phyloP scores from a whole-genome alignment of 2,113 vertebrate species.

The Sorex fumeus region DNA sequence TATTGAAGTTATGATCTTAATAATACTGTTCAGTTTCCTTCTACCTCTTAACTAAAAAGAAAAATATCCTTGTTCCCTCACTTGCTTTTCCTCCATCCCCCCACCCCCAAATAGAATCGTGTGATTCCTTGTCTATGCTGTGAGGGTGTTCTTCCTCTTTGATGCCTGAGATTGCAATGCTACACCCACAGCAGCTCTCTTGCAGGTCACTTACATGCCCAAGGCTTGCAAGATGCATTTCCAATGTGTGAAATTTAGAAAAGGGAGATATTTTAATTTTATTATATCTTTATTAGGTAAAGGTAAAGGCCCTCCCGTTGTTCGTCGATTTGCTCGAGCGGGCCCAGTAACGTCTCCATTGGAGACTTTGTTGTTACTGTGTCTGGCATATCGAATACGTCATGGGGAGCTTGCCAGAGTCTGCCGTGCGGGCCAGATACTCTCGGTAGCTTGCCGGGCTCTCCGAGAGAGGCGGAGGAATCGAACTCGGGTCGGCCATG shows the following conservation, averaged over 20 bases:
- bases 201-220: background rate
- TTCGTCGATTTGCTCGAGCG: too few relatives aligned
- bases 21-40: conserved; percentile 25
- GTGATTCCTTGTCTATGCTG: background rate
- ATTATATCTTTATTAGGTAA: too few relatives aligned
- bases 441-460: too few relatives aligned
- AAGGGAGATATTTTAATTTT: background rate
- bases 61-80: background rate
- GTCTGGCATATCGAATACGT: too few relatives aligned
- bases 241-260: background rate
- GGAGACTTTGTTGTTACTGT: too few relatives aligned
- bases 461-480: too few relatives aligned
- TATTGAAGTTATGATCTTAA: background rate
- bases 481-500: too few relatives aligned
- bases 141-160: background rate
- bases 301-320: too few relatives aligned
- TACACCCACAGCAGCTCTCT: background rate
- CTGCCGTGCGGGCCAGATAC: too few relatives aligned
- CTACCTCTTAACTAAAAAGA: background rate
- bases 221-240: background rate
- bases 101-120: background rate
- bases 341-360: too few relatives aligned
- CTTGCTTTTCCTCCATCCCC: background rate
- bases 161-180: background rate
- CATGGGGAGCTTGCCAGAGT: too few relatives aligned